Percentiles rank a stretch among this genome's conserved stretches.
Conservation (phyloP, 2,113 vertebrate species). For the Machaerirhynchus nigripectus region DNA sequence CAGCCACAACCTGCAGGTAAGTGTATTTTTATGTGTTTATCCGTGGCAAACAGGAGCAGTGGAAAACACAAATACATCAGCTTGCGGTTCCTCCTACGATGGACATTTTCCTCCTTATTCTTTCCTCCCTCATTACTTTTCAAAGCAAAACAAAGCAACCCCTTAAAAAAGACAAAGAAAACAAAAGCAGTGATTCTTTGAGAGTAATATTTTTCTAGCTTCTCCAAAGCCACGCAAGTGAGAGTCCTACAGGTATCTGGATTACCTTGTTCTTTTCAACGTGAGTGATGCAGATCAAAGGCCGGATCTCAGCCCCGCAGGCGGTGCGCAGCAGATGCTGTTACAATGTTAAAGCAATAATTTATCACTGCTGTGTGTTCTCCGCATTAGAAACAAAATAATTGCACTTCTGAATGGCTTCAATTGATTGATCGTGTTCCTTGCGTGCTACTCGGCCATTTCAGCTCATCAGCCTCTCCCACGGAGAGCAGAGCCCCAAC, state of each 20-base stretch:
- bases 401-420: neutral
- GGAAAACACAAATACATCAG: neutral
- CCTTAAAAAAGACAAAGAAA: neutral
- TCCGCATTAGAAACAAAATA: neutral
- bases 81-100: accelerated
- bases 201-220: neutral
- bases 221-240: neutral
- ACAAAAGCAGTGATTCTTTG: neutral
- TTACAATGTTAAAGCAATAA: slow-evolving; percentile 2
- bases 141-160: neutral
- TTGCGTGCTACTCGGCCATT: neutral
- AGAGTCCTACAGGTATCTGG: neutral
- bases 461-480: neutral
- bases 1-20: neutral
- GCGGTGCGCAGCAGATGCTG: slow-evolving; percentile 31
- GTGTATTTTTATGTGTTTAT: neutral
- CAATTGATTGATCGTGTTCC: neutral
- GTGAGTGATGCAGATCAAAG: neutral
- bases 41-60: neutral
- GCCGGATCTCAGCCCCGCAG: neutral
- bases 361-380: neutral
- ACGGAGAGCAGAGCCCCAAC: neutral
- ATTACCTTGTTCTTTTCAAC: neutral
- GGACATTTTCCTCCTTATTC: neutral
- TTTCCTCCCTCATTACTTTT: neutral